Percentiles rank a stretch among this genome's conserved stretches.
Conservation (phyloP, 2,113 vertebrate species). For the Ardeotis arabs region DNA sequence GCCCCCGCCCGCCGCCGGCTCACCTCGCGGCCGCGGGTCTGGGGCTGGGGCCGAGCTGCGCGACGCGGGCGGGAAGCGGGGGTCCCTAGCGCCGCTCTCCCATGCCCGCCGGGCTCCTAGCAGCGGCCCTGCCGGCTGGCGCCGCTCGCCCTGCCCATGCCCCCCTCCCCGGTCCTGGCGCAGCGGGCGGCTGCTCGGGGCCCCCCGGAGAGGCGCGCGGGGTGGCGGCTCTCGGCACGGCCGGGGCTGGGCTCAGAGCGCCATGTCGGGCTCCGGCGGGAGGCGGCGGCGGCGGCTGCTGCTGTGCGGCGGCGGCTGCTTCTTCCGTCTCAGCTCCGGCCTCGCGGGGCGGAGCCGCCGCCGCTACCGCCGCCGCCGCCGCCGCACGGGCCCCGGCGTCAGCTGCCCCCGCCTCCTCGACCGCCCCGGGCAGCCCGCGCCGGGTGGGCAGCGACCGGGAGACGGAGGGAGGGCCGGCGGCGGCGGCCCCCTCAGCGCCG, state of each 20-base stretch:
- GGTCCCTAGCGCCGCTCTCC: neutral
- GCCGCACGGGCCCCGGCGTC: neutral
- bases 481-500: neutral
- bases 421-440: neutral
- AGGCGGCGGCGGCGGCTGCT: neutral
- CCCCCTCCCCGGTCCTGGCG: neutral
- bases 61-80: neutral
- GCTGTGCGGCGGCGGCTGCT: neutral
- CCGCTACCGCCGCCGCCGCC: neutral
- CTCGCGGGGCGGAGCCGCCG: neutral
- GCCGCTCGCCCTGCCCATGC: constrained; percentile 41
- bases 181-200: neutral
- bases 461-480: neutral
- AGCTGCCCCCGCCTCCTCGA: neutral
- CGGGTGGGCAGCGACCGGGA: neutral
- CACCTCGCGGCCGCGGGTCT: neutral
- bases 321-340: constrained; percentile 10
- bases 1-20: constrained; percentile 4
- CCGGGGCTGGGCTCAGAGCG: constrained; percentile 15
- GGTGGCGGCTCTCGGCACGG: neutral
- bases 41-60: constrained; percentile 24
- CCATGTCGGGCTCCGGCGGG: constrained; percentile 31
- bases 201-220: neutral
- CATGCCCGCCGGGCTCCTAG: constrained; percentile 7
- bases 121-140: neutral